Percentiles rank a stretch among this genome's conserved stretches.
Evolutionary conservation across 2,888 invertebrate species (phyloP).

Genomic region (Latrodectus elegans): DNA sequence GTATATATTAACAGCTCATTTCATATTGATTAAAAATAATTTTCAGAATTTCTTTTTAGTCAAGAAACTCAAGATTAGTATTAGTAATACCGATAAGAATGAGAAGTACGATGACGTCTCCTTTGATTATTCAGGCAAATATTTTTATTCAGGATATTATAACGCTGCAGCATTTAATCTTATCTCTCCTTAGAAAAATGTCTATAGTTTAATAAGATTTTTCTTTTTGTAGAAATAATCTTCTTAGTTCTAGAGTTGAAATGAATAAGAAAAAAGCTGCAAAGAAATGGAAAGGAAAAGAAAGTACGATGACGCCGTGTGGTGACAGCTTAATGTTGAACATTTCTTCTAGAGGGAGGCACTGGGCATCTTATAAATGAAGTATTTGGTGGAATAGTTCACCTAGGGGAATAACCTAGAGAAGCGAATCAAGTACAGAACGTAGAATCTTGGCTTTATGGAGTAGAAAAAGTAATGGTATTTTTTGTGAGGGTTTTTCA

Average conservation of each 20-base stretch:
- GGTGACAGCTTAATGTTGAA: background rate
- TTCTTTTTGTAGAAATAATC: background rate
- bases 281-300: background rate
- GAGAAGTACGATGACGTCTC: no score
- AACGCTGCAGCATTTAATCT: no score
- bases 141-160: no score
- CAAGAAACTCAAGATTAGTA: no score
- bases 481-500: background rate
- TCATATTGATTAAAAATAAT: no score
- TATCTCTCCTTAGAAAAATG: no score
- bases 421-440: background rate
- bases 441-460: constrained; percentile 6
- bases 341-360: background rate
- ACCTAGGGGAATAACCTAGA: constrained; percentile 12
- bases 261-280: background rate
- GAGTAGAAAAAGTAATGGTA: background rate
- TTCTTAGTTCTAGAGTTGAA: background rate
- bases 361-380: constrained; percentile 15
- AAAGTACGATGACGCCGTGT: background rate
- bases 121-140: no score
- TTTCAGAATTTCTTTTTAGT: no score
- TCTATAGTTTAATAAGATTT: background rate
- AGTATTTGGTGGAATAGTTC: constrained; percentile 6
- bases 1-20: no score
- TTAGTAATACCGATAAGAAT: no score